phyloP scores from a whole-genome alignment of 1,140 invertebrate species.

The Mizuhopecten yessoensis region DNA sequence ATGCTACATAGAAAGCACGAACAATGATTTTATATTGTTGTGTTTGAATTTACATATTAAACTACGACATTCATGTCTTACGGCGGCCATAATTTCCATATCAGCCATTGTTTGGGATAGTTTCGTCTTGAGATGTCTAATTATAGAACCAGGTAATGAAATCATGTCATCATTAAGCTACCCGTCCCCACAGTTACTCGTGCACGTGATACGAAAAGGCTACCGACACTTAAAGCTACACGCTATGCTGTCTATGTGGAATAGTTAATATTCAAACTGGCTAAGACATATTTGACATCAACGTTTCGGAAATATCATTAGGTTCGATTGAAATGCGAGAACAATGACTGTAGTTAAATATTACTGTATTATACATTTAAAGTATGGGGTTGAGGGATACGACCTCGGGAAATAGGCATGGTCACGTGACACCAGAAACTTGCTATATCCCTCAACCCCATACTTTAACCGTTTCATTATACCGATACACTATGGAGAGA shows the following conservation, averaged over 20 bases:
- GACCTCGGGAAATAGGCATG: too few relatives aligned
- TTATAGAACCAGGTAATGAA: background rate
- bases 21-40: background rate
- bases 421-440: too few relatives aligned
- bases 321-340: background rate
- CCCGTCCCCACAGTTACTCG: background rate
- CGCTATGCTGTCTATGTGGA: background rate
- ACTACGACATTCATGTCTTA: background rate
- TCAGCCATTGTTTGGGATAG: background rate
- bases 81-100: slow-evolving; percentile 32
- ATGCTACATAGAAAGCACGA: background rate
- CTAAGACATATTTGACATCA: background rate
- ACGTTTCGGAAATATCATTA: background rate
- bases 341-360: background rate
- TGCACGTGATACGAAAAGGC: background rate
- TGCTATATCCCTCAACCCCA: too few relatives aligned
- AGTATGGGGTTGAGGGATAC: background rate
- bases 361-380: background rate
- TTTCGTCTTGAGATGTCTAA: slow-evolving; percentile 18
- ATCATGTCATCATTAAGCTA: background rate
- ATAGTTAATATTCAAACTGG: background rate
- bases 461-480: too few relatives aligned
- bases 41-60: background rate
- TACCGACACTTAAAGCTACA: background rate
- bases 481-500: too few relatives aligned